Conservation (phyloP, 2,113 vertebrate genomes). For the Spheniscus mendiculus region DNA sequence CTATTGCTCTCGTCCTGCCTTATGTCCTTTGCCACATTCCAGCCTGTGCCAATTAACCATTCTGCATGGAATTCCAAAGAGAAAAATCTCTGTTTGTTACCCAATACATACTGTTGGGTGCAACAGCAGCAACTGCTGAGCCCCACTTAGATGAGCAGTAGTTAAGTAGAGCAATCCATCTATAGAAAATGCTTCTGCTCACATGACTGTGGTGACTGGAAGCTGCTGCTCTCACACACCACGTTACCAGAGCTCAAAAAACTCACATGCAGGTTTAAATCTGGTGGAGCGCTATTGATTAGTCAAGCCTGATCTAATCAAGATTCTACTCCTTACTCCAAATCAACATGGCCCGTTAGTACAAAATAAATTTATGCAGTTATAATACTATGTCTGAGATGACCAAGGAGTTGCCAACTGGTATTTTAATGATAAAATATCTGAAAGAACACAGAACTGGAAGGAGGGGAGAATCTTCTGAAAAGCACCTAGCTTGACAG, state of each 20-base stretch:
- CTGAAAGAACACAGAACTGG: background rate
- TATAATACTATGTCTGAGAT: background rate
- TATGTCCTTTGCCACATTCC: background rate
- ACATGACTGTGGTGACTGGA: background rate
- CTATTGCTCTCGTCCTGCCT: background rate
- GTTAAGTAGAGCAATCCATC: background rate
- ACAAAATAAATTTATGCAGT: background rate
- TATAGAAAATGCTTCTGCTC: background rate
- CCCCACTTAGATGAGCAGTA: background rate
- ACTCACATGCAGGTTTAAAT: background rate
- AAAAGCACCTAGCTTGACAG: background rate
- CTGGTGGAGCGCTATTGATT: background rate
- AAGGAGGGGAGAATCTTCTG: background rate
- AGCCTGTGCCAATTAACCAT: background rate
- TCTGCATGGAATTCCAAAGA: background rate
- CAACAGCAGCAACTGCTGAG: background rate
- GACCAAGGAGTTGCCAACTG: background rate
- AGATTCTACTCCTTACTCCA: background rate
- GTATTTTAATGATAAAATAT: background rate
- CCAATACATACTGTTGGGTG: too few species aligned
- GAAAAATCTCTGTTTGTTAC: background rate
- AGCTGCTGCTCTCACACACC: background rate
- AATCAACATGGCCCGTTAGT: background rate
- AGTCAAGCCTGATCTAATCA: background rate
- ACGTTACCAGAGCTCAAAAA: background rate